Evolutionary conservation across 1,140 invertebrate genomes (phyloP).

Genomic region (Sweltsa coloradensis): DNA sequence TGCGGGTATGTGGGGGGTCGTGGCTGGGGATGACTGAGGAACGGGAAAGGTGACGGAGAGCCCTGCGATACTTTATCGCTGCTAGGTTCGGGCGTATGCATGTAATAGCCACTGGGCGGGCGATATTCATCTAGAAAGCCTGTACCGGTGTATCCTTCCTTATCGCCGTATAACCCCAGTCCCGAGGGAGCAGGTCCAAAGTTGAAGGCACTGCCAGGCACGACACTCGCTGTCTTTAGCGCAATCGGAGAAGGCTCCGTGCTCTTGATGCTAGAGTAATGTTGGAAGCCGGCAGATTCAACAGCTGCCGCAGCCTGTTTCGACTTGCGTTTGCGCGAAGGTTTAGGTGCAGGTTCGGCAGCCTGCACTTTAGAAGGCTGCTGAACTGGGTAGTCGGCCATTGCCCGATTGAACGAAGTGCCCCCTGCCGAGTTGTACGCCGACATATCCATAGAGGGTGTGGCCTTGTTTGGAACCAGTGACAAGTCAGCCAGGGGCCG

Average conservation of each 20-base stretch:
- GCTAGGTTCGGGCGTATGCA: constrained; percentile 17
- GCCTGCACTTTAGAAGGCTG: too few relatives aligned
- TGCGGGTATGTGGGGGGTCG: constrained; percentile 33
- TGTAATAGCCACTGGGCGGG: constrained; percentile 18
- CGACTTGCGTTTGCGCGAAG: constrained; percentile 12
- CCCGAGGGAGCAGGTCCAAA: constrained; percentile 43
- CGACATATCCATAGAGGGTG: neutral
- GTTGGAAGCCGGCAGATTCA: constrained; percentile 29
- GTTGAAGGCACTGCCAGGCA: constrained; percentile 54
- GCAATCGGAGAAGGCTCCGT: constrained; percentile 38
- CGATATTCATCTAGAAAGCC: constrained; percentile 43
- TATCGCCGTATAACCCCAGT: constrained; percentile 41
- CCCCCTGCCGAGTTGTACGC: too few relatives aligned
- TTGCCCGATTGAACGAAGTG: too few relatives aligned
- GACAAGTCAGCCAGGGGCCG: constrained; percentile 1
- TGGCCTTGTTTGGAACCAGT: constrained; percentile 2
- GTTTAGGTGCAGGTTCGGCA: constrained; percentile 2
- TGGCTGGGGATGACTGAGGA: constrained; percentile 36
- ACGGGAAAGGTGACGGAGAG: constrained; percentile 30
- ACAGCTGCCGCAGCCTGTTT: constrained; percentile 17
- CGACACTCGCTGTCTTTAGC: constrained; percentile 43
- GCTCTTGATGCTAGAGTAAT: constrained; percentile 35
- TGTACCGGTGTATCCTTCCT: constrained; percentile 31
- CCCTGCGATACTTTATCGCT: constrained; percentile 34
- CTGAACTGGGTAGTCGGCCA: too few relatives aligned